Base-by-base conservation (phyloP, 2,888 invertebrate species). In the Brachycybe producta region DNA sequence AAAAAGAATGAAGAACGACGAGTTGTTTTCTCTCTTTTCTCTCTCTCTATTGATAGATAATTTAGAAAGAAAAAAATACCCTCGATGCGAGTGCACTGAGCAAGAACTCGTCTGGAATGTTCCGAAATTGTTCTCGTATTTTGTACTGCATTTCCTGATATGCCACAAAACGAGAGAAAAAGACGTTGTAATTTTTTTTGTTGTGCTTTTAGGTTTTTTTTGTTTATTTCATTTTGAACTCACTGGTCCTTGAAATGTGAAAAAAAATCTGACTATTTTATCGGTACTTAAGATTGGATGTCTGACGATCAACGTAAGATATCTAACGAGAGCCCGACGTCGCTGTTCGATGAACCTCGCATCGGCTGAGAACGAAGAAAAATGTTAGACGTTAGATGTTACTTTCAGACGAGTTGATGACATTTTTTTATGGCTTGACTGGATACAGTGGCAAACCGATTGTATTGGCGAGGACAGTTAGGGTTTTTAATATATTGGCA, bases 61-160 rank as follows among this genome's bases (percentile, higher is more conserved):
- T 15, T n/a, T n/a, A n/a, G n/a, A n/a, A n/a, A n/a, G 5, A 41
- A 41, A 8, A 19, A 41, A 5, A 26, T 46, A 46, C 65, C 60
- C 62, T 62, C 35, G 63, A 60, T 13, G 67, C 65, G 46, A 62
- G 54, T 50, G 66, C 65, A 58, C 62, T 64, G 8, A 64, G 65
- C 63, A 67, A 65, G 54, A 66, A 68, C 52, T 68, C 68, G 63
- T 68, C 68, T 24, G 67, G 66, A 35, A 65, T 60, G 19, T 64
- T 65, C 42, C 64, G 52, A 54, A 67, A 68, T 52, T 64, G 60
- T 52, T 67, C 67, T 52, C 60, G 62, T 35, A 68, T 63, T 57
- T 66, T 67, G 51, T 66, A 59, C 49, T 66, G 65, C 53, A 65
- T 60, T 59, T 68, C 67, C 67, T 68, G 54, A 8, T 54, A 56